Percentiles rank a stretch among this genome's conserved stretches.
Evolutionary conservation across 2,113 vertebrate species (phyloP).

Genomic region (Rhodinocichla rosea): DNA sequence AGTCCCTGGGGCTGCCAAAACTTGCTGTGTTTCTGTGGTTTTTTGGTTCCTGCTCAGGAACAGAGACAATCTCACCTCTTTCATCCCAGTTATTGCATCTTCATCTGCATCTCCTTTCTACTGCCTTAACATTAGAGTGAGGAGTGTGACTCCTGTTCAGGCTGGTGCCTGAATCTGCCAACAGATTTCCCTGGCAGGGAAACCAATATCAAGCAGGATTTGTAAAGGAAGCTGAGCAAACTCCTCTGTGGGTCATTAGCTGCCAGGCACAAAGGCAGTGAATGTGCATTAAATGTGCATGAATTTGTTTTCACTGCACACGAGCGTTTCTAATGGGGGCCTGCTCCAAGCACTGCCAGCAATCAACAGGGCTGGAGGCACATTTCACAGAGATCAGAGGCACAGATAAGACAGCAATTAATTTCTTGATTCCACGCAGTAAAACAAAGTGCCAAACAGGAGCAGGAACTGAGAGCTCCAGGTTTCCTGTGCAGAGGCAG

Average conservation of each 20-base stretch:
- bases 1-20: background rate
- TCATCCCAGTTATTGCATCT: background rate
- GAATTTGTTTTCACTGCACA: background rate
- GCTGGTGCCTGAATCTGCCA: background rate
- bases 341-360: background rate
- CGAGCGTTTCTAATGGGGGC: accelerated
- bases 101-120: background rate
- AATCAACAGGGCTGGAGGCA: background rate
- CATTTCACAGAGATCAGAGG: background rate
- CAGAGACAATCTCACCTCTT: background rate
- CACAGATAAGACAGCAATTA: background rate
- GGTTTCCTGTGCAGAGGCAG: background rate
- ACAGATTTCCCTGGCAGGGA: background rate
- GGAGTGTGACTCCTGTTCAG: background rate
- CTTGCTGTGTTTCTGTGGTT: accelerated
- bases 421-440: background rate
- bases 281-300: background rate
- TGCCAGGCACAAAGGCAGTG: background rate
- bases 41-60: background rate
- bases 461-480: background rate
- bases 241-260: background rate
- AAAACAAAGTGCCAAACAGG: background rate
- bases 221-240: background rate
- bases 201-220: background rate
- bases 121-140: background rate